Conservation (phyloP, 2,888 invertebrate genomes). For the Drosophila sordidapex region DNA sequence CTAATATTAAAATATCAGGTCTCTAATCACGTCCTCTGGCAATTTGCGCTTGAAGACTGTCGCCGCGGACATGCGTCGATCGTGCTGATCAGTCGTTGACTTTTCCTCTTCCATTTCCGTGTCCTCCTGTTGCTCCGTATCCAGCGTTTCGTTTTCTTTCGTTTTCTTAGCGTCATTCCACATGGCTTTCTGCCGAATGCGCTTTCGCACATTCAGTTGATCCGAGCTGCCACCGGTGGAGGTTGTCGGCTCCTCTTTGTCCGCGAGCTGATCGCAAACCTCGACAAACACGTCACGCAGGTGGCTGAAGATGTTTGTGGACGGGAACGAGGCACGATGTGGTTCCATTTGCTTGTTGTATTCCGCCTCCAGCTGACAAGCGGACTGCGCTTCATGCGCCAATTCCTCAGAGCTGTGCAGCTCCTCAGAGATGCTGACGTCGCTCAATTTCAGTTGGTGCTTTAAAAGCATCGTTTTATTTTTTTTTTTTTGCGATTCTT, state of each 20-base stretch:
- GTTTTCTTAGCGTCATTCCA: constrained; percentile 35
- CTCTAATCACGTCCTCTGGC: constrained; percentile 60
- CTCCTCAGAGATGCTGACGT: constrained; percentile 53
- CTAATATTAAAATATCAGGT: background rate
- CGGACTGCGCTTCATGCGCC: constrained; percentile 39
- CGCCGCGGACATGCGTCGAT: constrained; percentile 70
- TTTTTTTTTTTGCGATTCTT: constrained; percentile 17
- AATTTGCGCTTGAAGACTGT: constrained; percentile 61
- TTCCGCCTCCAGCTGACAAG: constrained; percentile 70
- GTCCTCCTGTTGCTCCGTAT: constrained; percentile 3
- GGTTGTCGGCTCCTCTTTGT: constrained; percentile 7
- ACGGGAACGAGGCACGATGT: constrained; percentile 50
- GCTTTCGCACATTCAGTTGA: constrained; percentile 44
- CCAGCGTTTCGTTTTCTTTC: no score
- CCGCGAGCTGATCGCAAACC: constrained; percentile 49
- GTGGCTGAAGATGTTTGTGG: constrained; percentile 66
- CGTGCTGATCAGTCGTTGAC: constrained; percentile 16
- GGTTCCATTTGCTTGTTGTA: constrained; percentile 77
- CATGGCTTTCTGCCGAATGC: constrained; percentile 58
- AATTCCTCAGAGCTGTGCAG: constrained; percentile 49
- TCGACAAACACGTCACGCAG: constrained; percentile 52
- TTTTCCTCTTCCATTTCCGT: background rate
- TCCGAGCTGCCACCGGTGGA: constrained; percentile 9
- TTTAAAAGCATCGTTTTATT: constrained; percentile 7
- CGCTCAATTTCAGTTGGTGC: constrained; percentile 42